These are phyloP conservation scores for Tenthredo distinguenda DNA, from an alignment of 2,888 invertebrate species.

Conservation along the genomic window DNA sequence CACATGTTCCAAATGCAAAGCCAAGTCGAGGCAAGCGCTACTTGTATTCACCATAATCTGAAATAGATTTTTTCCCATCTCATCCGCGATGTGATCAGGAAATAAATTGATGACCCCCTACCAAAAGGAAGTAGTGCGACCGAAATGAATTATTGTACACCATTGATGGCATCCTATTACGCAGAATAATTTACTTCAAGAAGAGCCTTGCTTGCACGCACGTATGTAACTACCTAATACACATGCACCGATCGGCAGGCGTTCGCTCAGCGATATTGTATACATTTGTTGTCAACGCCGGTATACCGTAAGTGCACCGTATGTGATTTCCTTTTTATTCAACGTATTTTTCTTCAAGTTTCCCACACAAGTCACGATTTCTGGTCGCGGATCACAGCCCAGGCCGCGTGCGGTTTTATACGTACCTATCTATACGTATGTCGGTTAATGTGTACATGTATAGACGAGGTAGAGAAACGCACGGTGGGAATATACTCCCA, in stretches of 20 bases:
- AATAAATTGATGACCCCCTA: not conserved
- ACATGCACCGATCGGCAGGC: conserved; percentile 33
- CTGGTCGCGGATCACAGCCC: conserved; percentile 77
- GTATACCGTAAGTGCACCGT: not conserved
- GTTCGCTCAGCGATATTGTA: conserved; percentile 37
- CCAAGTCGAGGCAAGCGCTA: not conserved
- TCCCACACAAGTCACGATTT: conserved; percentile 78
- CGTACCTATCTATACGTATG: not conserved
- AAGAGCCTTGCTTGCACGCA: conserved; percentile 25
- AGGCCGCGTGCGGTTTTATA: conserved; percentile 60
- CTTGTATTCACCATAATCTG: not conserved
- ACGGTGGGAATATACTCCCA: conserved; percentile 47
- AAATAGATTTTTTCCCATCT: not conserved
- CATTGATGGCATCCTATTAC: conserved; percentile 31
- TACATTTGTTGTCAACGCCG: conserved; percentile 43
- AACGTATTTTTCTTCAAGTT: conserved; percentile 74
- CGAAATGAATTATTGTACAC: not conserved
- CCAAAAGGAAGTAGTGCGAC: not conserved
- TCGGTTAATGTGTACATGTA: not conserved
- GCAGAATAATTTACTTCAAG: not conserved
- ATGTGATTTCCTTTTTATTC: conserved; percentile 48
- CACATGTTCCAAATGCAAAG: not conserved
- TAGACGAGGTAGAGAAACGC: conserved; percentile 20
- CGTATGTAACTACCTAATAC: not conserved
- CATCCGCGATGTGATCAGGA: not conserved